Conservation (phyloP, 1,140 invertebrate species). For the Brachionus plicatilis region DNA sequence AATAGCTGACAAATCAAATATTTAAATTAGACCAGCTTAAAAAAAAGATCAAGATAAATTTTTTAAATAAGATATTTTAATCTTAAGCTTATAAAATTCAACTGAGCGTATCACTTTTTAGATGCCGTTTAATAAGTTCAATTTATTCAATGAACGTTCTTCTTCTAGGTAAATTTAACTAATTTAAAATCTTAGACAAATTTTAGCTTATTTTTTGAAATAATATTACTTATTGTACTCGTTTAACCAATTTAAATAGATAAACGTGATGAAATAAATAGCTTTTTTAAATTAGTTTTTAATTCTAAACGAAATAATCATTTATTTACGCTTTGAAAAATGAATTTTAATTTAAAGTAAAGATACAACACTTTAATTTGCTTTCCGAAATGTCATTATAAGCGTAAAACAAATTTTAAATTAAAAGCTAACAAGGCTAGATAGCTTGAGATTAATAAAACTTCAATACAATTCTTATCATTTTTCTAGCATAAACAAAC, state of each 20-base stretch:
- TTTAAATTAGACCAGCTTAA: too few species aligned
- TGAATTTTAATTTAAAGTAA: neutral
- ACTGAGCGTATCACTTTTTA: too few species aligned
- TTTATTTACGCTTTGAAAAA: neutral
- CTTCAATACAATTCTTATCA: neutral
- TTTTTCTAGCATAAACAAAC: neutral
- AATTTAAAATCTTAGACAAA: neutral
- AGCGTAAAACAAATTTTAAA: neutral
- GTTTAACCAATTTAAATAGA: neutral
- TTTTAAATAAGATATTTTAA: too few species aligned
- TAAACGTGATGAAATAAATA: neutral
- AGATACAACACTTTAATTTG: neutral
- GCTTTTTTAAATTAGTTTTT: neutral
- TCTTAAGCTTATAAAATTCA: too few species aligned
- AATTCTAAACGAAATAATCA: neutral
- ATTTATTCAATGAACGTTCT: neutral
- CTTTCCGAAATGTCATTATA: neutral
- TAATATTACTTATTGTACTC: neutral
- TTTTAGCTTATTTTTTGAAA: too few species aligned
- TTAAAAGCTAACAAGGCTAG: neutral
- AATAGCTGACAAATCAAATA: too few species aligned
- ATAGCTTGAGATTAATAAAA: neutral
- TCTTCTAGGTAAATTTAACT: neutral
- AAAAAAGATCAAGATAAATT: too few species aligned
- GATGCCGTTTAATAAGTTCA: too few species aligned